Evolutionary conservation across 2,888 invertebrate genomes (phyloP), one percentile per base, ranked within the genome.

Genomic region (Ennomos quercinarius): DNA sequence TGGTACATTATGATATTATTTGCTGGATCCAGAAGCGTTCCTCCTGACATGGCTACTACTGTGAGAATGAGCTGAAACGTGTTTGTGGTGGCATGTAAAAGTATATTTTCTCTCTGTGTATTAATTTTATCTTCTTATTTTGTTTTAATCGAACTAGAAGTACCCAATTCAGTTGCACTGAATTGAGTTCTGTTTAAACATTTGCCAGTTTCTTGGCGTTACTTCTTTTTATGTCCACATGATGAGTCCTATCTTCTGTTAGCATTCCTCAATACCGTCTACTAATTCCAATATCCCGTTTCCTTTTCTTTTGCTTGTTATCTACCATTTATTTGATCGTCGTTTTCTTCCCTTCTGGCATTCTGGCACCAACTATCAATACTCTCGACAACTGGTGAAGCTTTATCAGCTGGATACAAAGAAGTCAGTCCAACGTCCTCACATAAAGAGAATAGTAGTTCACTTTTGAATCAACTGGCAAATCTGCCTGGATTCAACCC

Each of bases 401-500:
- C 76, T 73, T 80, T 77, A 81, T 76, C 84, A 90, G 91, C 91
- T 81, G 92, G 91, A 86, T 87, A 86, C 80, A 89, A 83, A 81
- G 91, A 93, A 91, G 84, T 93, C 84, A 93, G 93, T 85, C 93
- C 93, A 59, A 93, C 93, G 61, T 93, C 93, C 78, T 93, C 93
- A 74, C 92, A 93, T 86, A 93, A 93, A 89, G 94, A 94, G 85
- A 95, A 94, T 93, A 95, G 94, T 93, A 94, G 94, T 93, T 94
- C 94, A 78, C 92, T 95, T 87, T 94, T 95, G 89, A 94, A 95
- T 83, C 95, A 95, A 87, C 93, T 95, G 87, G 93, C 94, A 87
- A 95, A 94, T 88, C 93, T 95, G 78, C 95, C 95, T 68, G 95
- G 95, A 86, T 95, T 95, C 87, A 95, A 95, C 91, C 93, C 95